phyloP scores from a whole-genome alignment of 2,888 invertebrate genomes.

The Globia sparganii region DNA sequence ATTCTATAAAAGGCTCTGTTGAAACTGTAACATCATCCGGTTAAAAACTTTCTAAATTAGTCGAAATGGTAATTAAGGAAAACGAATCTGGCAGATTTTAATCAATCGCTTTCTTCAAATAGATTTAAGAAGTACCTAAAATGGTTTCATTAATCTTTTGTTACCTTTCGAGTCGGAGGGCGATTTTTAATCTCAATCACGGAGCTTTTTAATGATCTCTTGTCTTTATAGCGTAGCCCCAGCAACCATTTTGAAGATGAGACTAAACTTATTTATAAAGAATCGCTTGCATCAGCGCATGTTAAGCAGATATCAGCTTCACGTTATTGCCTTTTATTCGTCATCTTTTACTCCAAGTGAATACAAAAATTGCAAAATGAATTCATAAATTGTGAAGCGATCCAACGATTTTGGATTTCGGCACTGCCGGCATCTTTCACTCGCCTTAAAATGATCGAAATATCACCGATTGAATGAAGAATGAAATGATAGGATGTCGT shows the following conservation, averaged over 20 bases:
- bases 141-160: constrained; percentile 42
- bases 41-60: constrained; percentile 15
- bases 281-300: not conserved
- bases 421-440: not conserved
- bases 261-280: not conserved
- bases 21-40: constrained; percentile 24
- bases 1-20: constrained; percentile 5
- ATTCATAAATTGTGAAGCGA: not conserved
- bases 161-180: constrained; percentile 30
- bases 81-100: constrained; percentile 30
- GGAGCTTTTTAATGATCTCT: constrained; percentile 39
- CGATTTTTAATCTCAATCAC: constrained; percentile 46
- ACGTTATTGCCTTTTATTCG: not conserved
- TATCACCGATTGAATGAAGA: not conserved
- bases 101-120: constrained; percentile 44
- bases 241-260: constrained; percentile 1
- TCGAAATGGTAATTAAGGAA: constrained; percentile 32
- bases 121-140: constrained; percentile 21
- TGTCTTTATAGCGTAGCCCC: not conserved
- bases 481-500: not conserved
- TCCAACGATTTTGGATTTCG: not conserved
- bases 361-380: not conserved
- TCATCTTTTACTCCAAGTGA: not conserved
- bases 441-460: not conserved
- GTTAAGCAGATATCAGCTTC: not conserved